phyloP scores from a whole-genome alignment of 1,140 invertebrate species.

The Drosophila takahashii region DNA sequence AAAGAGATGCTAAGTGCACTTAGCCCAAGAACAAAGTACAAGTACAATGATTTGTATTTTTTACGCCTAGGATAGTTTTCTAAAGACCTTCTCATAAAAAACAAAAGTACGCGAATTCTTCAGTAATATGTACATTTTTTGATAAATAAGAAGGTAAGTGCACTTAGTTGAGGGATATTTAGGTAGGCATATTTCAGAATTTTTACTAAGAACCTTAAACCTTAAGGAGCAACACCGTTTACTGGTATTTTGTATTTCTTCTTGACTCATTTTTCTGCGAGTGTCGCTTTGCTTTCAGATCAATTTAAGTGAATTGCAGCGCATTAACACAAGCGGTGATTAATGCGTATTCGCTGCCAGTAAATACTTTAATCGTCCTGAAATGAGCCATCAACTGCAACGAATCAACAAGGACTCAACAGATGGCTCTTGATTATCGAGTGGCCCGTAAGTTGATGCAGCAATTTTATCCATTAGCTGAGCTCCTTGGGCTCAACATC shows the following conservation, averaged over 20 bases:
- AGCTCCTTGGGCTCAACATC: not conserved
- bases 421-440: slow-evolving; percentile 7
- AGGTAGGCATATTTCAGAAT: too few species aligned
- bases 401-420: slow-evolving; percentile 16
- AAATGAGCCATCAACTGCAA: slow-evolving; percentile 15
- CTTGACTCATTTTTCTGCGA: not conserved
- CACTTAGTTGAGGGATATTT: too few species aligned
- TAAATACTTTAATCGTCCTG: not conserved
- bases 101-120: too few species aligned
- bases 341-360: slow-evolving; percentile 12
- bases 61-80: too few species aligned
- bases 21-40: too few species aligned
- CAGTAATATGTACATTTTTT: too few species aligned
- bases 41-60: too few species aligned
- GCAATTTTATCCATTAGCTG: not conserved
- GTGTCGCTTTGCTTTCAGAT: not conserved
- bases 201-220: too few species aligned
- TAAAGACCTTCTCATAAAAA: too few species aligned
- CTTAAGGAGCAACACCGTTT: too few species aligned
- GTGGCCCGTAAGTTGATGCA: slow-evolving; percentile 11
- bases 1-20: too few species aligned
- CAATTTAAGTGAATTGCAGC: slow-evolving; percentile 16
- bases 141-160: too few species aligned
- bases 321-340: slow-evolving; percentile 37
- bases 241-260: not conserved